Percentiles rank a stretch among this genome's conserved stretches.
These are phyloP conservation scores for Monodelphis domestica DNA, from an alignment of 2,797 vertebrate species.

Conservation along the genomic window DNA sequence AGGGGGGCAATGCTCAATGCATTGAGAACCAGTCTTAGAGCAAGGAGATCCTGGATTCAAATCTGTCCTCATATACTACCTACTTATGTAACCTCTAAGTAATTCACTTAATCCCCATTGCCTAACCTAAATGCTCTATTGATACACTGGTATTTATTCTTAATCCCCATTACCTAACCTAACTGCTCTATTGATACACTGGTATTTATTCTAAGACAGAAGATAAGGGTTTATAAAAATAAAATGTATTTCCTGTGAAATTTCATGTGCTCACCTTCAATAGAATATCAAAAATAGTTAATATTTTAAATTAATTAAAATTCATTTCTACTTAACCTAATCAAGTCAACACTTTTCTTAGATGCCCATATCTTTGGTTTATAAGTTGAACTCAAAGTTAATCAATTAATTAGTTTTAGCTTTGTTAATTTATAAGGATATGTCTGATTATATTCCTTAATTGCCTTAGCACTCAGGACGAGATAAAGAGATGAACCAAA, in stretches of 20 bases:
- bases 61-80: no score
- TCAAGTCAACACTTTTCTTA: constrained; percentile 5
- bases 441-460: not conserved
- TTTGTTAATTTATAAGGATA: not conserved
- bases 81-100: no score
- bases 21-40: no score
- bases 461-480: not conserved
- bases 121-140: no score
- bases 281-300: not conserved
- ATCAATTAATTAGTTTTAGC: not conserved
- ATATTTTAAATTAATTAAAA: constrained; percentile 27
- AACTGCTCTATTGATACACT: no score
- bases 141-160: no score
- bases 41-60: no score
- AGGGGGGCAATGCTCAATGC: no score
- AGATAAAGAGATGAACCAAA: not conserved
- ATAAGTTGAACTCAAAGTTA: not conserved
- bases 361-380: not conserved
- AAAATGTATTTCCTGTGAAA: not conserved
- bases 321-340: not conserved
- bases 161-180: no score
- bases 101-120: no score
- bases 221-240: no score
- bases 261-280: constrained; percentile 6
- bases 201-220: no score